Conservation (phyloP, 2,888 invertebrate species). For the Melangyna quadrimaculata region DNA sequence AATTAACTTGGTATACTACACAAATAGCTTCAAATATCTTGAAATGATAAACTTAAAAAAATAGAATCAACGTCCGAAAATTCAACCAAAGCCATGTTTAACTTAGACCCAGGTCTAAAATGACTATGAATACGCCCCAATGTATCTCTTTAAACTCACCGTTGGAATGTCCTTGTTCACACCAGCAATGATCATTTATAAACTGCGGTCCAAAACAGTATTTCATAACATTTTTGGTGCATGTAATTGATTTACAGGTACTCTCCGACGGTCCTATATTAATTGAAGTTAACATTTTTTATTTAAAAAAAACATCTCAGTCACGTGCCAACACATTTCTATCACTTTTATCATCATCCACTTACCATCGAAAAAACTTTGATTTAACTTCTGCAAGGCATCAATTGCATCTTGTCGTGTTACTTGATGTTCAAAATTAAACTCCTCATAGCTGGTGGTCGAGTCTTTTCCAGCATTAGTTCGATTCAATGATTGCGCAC, state of each 20-base stretch:
- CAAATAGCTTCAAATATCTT: too few relatives aligned
- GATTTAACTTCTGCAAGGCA: constrained; percentile 76
- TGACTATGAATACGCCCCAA: too few relatives aligned
- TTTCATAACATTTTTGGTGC: constrained; percentile 76
- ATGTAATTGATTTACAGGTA: constrained; percentile 76
- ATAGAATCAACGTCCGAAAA: too few relatives aligned
- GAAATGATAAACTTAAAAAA: too few relatives aligned
- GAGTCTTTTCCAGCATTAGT: constrained; percentile 6
- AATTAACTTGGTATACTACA: too few relatives aligned
- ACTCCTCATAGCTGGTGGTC: constrained; percentile 76
- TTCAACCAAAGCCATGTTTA: too few relatives aligned
- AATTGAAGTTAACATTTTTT: background rate
- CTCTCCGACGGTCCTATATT: constrained; percentile 73
- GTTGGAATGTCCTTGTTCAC: constrained; percentile 79
- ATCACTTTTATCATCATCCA: background rate
- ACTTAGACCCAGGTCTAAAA: too few relatives aligned
- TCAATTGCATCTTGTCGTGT: constrained; percentile 78
- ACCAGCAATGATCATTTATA: constrained; percentile 81
- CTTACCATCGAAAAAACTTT: constrained; percentile 77
- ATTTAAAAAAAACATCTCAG: constrained; percentile 16
- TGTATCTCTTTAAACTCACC: constrained; percentile 76
- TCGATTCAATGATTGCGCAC: constrained; percentile 71
- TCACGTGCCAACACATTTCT: background rate
- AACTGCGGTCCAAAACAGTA: constrained; percentile 79
- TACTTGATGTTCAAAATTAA: constrained; percentile 79